Evolutionary conservation across 2,888 invertebrate species (phyloP).

Genomic region (Agapetus fuscipes): DNA sequence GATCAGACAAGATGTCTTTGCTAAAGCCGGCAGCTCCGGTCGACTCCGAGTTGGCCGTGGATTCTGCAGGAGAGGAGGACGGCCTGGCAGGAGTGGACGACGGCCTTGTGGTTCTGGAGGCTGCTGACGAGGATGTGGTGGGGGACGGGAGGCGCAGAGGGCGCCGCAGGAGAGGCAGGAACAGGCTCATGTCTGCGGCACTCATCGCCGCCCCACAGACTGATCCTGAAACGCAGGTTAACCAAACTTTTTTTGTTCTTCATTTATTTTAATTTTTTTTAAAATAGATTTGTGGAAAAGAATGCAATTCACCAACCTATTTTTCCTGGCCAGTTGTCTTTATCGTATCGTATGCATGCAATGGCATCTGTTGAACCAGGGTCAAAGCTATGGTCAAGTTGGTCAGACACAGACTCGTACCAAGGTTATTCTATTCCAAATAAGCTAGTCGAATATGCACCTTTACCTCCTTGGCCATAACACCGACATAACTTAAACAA

Average conservation of each 20-base stretch:
- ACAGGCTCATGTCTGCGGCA: slow-evolving; percentile 39
- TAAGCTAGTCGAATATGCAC: too few species aligned
- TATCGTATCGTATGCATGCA: too few species aligned
- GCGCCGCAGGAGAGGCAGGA: slow-evolving; percentile 40
- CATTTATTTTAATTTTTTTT: background rate
- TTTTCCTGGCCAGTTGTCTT: too few species aligned
- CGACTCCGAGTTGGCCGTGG: slow-evolving; percentile 29
- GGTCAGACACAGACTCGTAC: background rate
- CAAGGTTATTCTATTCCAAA: background rate
- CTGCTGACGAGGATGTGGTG: slow-evolving; percentile 24
- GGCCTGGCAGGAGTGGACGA: slow-evolving; percentile 29
- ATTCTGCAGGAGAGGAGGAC: slow-evolving; percentile 41
- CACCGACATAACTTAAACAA: background rate
- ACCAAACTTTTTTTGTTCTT: background rate
- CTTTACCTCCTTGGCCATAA: too few species aligned
- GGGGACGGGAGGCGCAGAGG: slow-evolving; percentile 41
- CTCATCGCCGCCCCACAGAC: slow-evolving; percentile 42
- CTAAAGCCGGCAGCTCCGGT: background rate
- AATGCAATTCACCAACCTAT: too few species aligned
- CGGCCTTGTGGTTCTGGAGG: slow-evolving; percentile 27
- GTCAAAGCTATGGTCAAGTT: background rate
- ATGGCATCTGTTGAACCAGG: too few species aligned
- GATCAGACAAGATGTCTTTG: slow-evolving; percentile 20
- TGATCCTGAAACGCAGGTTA: slow-evolving; percentile 62
- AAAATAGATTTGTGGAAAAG: too few species aligned